These are phyloP conservation scores for Ormyrus pomaceus DNA, from an alignment of 2,888 invertebrate species.

Conservation along the genomic window DNA sequence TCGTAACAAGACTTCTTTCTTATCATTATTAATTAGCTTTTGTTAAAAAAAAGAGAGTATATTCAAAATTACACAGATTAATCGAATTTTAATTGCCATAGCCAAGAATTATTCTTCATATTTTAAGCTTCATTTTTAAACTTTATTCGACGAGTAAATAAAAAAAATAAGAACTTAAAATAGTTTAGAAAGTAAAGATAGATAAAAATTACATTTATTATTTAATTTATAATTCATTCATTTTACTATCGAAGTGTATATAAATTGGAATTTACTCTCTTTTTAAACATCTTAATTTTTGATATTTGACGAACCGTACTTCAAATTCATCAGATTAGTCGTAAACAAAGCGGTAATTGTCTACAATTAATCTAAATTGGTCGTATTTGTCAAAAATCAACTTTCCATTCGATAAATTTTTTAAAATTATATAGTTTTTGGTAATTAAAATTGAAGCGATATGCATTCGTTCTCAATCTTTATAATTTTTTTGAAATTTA, in stretches of 20 bases:
- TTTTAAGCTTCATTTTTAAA: background rate
- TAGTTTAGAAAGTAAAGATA: background rate
- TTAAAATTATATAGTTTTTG: constrained; percentile 21
- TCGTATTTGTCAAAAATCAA: constrained; percentile 39
- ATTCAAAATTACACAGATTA: constrained; percentile 6
- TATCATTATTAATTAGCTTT: constrained; percentile 27
- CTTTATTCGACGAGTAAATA: constrained; percentile 1
- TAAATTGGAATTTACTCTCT: constrained; percentile 33
- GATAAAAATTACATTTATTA: background rate
- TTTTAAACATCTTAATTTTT: constrained; percentile 29
- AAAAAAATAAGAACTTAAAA: background rate
- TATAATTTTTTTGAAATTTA: constrained; percentile 32
- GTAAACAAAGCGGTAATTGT: constrained; percentile 23
- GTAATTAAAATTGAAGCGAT: constrained; percentile 39
- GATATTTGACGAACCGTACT: constrained; percentile 43
- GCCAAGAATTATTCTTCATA: too few relatives aligned
- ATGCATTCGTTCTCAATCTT: constrained; percentile 37
- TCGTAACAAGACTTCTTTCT: constrained; percentile 8
- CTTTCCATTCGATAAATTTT: constrained; percentile 5
- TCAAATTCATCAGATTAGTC: constrained; percentile 20
- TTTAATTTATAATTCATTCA: background rate
- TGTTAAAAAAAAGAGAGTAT: constrained; percentile 34
- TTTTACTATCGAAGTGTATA: too few relatives aligned
- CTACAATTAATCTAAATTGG: constrained; percentile 23
- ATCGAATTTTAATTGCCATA: too few relatives aligned